Evolutionary conservation across 2,797 vertebrate genomes (phyloP).

Genomic region (Chloroceryle inda): DNA sequence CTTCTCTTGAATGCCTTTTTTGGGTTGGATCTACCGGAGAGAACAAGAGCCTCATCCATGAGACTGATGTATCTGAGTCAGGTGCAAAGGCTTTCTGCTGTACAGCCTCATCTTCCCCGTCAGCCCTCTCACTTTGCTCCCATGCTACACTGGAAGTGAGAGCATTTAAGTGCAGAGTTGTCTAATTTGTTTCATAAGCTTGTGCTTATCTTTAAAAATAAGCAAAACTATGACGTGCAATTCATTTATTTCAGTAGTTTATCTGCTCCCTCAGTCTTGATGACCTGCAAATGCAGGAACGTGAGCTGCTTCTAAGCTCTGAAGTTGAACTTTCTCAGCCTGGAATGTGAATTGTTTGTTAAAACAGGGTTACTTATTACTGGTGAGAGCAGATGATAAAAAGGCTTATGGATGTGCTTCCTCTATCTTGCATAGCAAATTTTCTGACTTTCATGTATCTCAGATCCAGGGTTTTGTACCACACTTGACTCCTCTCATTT

Average conservation of each 20-base stretch:
- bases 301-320: not conserved
- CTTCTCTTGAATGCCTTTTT: not conserved
- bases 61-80: not conserved
- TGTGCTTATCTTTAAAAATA: not conserved
- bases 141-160: not conserved
- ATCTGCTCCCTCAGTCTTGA: not conserved
- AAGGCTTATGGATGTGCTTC: not conserved
- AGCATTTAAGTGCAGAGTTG: not conserved
- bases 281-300: not conserved
- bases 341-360: not conserved
- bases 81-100: not conserved
- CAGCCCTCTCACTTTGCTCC: not conserved
- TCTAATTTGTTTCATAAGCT: not conserved
- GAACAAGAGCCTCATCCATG: not conserved
- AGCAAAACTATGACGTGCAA: too few relatives aligned
- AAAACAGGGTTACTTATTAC: not conserved
- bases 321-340: not conserved
- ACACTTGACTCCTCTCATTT: not conserved
- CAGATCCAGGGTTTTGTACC: not conserved
- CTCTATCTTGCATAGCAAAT: not conserved
- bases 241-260: not conserved
- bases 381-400: not conserved
- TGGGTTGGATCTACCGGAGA: not conserved
- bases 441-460: not conserved
- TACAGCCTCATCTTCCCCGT: not conserved